Evolutionary conservation across 2,113 vertebrate species (phyloP).

Genomic region (Myiopsitta monachus): DNA sequence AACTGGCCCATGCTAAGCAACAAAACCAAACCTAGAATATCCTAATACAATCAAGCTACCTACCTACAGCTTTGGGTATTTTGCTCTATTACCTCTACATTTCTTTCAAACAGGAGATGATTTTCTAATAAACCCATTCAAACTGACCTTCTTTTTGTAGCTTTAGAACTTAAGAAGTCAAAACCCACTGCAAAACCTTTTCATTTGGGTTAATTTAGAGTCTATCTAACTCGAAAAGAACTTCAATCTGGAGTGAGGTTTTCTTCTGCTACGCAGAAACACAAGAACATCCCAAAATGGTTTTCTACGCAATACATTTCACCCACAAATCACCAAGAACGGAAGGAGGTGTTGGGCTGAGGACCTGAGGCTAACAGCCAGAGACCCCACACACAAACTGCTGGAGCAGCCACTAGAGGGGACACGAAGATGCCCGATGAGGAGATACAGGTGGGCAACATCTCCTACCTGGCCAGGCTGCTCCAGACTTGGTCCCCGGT

Average conservation of each 20-base stretch:
- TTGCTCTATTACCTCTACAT: background rate
- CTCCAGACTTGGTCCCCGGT: background rate
- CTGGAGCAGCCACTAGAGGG: background rate
- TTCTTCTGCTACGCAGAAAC: background rate
- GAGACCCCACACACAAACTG: background rate
- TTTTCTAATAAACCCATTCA: background rate
- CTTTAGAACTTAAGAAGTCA: background rate
- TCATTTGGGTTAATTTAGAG: background rate
- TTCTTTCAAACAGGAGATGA: background rate
- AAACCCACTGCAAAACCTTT: background rate
- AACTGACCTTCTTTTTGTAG: background rate
- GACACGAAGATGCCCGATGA: background rate
- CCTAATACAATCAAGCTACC: background rate
- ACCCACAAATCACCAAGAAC: background rate
- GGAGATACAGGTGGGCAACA: background rate
- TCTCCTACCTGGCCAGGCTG: background rate
- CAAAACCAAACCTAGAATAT: background rate
- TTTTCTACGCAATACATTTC: background rate
- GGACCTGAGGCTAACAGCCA: background rate
- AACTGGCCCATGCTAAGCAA: background rate
- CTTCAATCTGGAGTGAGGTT: background rate
- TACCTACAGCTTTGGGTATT: background rate
- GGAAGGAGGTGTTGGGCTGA: background rate
- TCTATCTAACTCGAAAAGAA: background rate
- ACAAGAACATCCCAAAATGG: accelerated